Conservation (phyloP, 2,888 invertebrate genomes). For the Ectemnius continuus region DNA sequence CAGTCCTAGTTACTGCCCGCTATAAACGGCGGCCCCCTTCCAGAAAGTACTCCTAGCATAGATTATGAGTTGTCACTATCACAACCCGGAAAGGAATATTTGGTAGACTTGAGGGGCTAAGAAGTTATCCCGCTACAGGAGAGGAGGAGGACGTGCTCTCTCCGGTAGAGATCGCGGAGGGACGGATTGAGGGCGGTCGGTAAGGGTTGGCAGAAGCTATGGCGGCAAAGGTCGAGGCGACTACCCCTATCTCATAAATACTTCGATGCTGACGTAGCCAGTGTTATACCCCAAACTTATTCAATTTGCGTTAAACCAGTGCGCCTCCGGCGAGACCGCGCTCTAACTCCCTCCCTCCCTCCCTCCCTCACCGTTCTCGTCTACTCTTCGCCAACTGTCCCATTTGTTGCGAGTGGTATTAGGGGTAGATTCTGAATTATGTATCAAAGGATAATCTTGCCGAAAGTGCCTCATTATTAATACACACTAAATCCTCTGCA, state of each 20-base stretch:
- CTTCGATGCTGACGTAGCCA: constrained; percentile 72
- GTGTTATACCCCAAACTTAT: constrained; percentile 76
- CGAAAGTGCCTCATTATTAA: no score
- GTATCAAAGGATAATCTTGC: no score
- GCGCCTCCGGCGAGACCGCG: constrained; percentile 18
- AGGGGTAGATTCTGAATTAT: no score
- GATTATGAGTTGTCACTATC: no score
- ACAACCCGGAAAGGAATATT: no score
- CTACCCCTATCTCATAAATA: constrained; percentile 71
- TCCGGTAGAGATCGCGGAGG: not conserved
- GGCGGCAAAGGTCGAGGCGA: constrained; percentile 22
- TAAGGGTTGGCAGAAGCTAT: not conserved
- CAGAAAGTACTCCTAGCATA: no score
- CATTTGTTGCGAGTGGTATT: not conserved
- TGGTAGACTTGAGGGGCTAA: no score
- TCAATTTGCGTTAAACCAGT: constrained; percentile 76
- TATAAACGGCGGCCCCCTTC: no score
- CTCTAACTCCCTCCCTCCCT: constrained; percentile 26
- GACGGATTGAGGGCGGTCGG: not conserved
- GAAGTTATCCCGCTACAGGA: not conserved
- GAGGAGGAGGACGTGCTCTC: not conserved
- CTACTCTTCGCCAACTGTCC: not conserved
- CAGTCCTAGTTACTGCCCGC: no score
- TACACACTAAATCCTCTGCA: no score
- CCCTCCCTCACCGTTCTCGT: no score